Base-by-base conservation (phyloP, 1,140 invertebrate species). In the Drosophila truncata region DNA sequence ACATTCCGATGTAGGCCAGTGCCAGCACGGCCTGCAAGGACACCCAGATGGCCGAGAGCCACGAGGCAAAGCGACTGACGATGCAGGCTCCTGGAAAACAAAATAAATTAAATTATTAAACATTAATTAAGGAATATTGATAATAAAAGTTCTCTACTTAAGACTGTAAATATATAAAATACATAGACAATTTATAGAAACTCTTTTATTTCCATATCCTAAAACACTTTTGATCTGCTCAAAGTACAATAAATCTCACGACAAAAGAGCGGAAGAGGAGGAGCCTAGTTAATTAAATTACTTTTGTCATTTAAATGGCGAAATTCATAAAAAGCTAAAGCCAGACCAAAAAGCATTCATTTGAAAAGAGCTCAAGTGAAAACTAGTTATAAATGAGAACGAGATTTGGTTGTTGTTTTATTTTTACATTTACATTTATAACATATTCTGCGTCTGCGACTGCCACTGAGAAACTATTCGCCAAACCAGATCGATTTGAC, bases 41-140 rank as follows among this genome's bases (percentile, higher is more conserved):
- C 54, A 92, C 75, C 92, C 92, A 93, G 44, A 93, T 84, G 49
- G 91, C 84, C 35, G 90, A 87, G 13, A 93, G 63, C 91, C 92
- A 93, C 33, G 92, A 92, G 10, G 91, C 92, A 60, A 93, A 90
- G 60, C 92, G 88, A 39, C 92, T 91, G 31, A 93, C 82, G n/a
- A 93, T 91, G 59, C 84, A 78, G 58, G 92, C 92, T 44, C 92
- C 92, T 93, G 25, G 9, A 46, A 46, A 60, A 33, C 4, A 18
- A 13, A 42, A 60, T 42, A 25, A 23, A 13, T n/a, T 29, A 11
- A 1, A 13, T 13, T n/a, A 35, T 16, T 29, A 55, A 3, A 27
- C 10, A 14, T 14, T 3, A 9, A 13, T 18, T 18, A 31, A 47
- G 7, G 14, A 4, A 16, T 27, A 27, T 27, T 1, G 13, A 1